These are phyloP conservation scores for Rhynchophorus ferrugineus DNA, from an alignment of 1,140 invertebrate genomes.

Conservation along the genomic window DNA sequence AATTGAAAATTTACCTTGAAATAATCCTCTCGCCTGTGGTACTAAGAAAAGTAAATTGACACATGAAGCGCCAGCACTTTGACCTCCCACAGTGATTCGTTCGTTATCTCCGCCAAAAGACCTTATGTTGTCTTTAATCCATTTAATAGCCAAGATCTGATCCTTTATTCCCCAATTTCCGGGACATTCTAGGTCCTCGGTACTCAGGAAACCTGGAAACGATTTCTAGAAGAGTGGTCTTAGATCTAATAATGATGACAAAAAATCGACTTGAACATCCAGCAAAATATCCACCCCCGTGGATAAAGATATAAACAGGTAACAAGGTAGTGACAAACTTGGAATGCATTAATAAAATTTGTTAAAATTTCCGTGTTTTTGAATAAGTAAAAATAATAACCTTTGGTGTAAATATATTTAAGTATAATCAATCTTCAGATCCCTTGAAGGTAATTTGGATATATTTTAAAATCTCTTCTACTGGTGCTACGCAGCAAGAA, in stretches of 20 bases:
- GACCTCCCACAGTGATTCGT: constrained; percentile 24
- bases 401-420: constrained; percentile 67
- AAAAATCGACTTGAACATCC: not conserved
- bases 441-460: constrained; percentile 32
- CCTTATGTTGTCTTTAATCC: constrained; percentile 40
- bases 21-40: constrained; percentile 10
- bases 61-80: constrained; percentile 17
- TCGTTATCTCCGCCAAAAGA: constrained; percentile 29
- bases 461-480: constrained; percentile 31
- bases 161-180: constrained; percentile 46
- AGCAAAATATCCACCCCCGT: not conserved
- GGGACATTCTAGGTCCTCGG: constrained; percentile 31
- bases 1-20: not conserved
- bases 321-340: too few relatives aligned
- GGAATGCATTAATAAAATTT: too few relatives aligned
- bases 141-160: constrained; percentile 40
- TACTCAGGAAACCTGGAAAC: constrained; percentile 7
- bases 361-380: too few relatives aligned
- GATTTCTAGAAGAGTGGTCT: too few relatives aligned
- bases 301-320: not conserved
- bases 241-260: too few relatives aligned
- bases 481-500: constrained; percentile 38
- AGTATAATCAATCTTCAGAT: constrained; percentile 65
- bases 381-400: too few relatives aligned
- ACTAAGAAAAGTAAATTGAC: constrained; percentile 17